Evolutionary conservation across 2,797 vertebrate genomes (phyloP).

Genomic region (Bryconaethiops microstoma): DNA sequence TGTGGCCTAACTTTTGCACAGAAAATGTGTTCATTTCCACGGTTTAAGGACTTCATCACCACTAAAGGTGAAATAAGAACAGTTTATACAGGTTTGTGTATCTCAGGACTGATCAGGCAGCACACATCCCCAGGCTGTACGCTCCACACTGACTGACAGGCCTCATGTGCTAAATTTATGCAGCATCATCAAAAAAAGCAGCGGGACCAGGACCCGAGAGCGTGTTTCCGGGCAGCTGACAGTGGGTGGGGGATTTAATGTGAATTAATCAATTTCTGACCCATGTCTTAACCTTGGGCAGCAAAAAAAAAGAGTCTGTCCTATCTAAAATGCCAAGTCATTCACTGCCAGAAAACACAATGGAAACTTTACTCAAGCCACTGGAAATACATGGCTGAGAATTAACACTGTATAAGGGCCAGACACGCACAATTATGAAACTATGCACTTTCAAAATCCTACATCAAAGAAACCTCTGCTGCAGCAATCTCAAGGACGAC

Average conservation of each 20-base stretch:
- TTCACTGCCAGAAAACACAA: slow-evolving; percentile 19
- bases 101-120: not conserved
- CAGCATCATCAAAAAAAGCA: slow-evolving; percentile 39
- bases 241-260: slow-evolving; percentile 38
- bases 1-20: not conserved
- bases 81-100: not conserved
- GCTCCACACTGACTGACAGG: slow-evolving; percentile 17
- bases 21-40: not conserved
- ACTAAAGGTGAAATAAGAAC: not conserved
- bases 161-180: slow-evolving; percentile 37
- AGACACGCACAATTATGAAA: not conserved
- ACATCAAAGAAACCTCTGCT: not conserved
- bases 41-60: not conserved
- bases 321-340: slow-evolving; percentile 60
- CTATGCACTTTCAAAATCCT: not conserved
- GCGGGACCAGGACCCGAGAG: not conserved
- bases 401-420: not conserved
- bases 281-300: slow-evolving; percentile 52
- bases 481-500: not conserved
- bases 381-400: not conserved
- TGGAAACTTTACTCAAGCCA: slow-evolving; percentile 9
- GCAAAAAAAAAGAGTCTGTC: slow-evolving; percentile 42
- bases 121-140: slow-evolving; percentile 9
- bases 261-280: slow-evolving; percentile 51
- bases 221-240: not conserved